Conservation (phyloP, 2,888 invertebrate genomes). For the Dicranocentrus wangi region DNA sequence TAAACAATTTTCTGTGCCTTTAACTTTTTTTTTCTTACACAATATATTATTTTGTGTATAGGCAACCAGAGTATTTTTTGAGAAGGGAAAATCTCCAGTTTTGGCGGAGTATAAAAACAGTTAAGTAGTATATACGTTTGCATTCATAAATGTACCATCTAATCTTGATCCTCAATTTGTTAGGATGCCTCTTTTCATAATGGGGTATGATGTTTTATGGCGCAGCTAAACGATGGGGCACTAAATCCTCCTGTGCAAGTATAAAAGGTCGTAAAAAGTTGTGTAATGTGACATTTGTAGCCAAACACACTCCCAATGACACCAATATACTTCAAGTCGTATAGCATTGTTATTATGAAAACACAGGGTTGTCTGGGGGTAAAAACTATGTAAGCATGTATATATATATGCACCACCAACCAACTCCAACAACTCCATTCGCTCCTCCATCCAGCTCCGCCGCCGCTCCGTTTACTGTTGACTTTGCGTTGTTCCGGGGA, state of each 20-base stretch:
- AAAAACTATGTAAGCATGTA: too few relatives aligned
- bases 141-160: constrained; percentile 61
- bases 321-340: constrained; percentile 56
- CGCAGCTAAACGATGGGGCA: constrained; percentile 65
- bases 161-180: constrained; percentile 65
- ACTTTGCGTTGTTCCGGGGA: background rate
- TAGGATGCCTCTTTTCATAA: constrained; percentile 61
- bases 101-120: too few relatives aligned
- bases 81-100: too few relatives aligned
- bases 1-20: too few relatives aligned
- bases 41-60: too few relatives aligned
- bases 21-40: too few relatives aligned
- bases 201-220: constrained; percentile 63
- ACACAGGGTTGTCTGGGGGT: too few relatives aligned
- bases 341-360: too few relatives aligned
- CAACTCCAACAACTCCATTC: too few relatives aligned
- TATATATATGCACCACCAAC: too few relatives aligned
- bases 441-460: too few relatives aligned
- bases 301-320: constrained; percentile 64
- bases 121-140: constrained; percentile 53
- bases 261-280: constrained; percentile 64
- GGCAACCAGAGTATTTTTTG: too few relatives aligned
- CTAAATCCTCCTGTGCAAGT: constrained; percentile 63
- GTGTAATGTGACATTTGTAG: constrained; percentile 66
- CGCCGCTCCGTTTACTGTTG: background rate